Evolutionary conservation across 2,113 vertebrate species (phyloP).

Genomic region (Oxyura jamaicensis): DNA sequence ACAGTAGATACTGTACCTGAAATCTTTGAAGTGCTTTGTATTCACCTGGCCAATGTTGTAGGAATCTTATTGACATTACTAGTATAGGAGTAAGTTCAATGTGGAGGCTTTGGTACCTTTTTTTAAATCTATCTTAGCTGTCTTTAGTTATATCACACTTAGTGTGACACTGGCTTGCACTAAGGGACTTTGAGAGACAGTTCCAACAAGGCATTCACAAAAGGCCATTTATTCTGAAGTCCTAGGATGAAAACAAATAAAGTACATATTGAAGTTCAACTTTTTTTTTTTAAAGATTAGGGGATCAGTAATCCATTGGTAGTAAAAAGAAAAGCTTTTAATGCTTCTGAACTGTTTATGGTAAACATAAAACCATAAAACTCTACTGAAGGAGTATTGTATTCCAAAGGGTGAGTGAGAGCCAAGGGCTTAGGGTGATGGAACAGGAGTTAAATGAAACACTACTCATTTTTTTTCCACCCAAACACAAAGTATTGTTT

Average conservation of each 20-base stretch:
- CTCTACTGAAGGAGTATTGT: not conserved
- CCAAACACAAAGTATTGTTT: not conserved
- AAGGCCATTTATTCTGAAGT: not conserved
- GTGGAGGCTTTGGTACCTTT: not conserved
- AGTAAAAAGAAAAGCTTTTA: not conserved
- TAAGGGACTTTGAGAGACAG: not conserved
- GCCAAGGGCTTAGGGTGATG: not conserved
- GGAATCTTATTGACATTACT: not conserved
- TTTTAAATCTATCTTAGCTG: not conserved
- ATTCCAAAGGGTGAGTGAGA: not conserved
- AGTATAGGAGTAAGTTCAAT: not conserved
- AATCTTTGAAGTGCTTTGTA: not conserved
- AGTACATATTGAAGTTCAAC: not conserved
- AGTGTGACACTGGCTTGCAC: not conserved
- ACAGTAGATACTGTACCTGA: not conserved
- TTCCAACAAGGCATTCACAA: not conserved
- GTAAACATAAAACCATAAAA: not conserved
- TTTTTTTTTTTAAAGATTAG: not conserved
- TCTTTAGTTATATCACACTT: too few relatives aligned
- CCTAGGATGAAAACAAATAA: not conserved
- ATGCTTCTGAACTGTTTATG: not conserved
- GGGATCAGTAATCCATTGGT: not conserved
- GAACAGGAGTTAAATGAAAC: not conserved
- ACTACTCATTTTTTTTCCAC: not conserved
- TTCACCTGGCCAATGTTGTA: not conserved